phyloP scores from a whole-genome alignment of 2,113 vertebrate genomes.

The Microcebus lehilahytsara region DNA sequence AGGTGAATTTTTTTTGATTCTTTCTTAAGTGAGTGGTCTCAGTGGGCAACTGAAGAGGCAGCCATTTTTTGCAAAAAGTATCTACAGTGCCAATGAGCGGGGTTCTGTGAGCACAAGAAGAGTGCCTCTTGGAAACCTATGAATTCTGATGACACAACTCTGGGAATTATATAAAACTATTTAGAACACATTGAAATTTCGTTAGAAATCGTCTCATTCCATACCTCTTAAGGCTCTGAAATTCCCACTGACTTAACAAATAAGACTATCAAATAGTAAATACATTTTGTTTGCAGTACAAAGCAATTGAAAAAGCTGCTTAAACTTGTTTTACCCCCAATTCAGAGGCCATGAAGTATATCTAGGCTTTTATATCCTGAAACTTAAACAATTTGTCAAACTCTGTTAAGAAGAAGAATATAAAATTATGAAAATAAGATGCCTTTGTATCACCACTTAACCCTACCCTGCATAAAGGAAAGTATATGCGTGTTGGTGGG shows the following conservation, averaged over 20 bases:
- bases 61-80: not conserved
- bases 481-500: not conserved
- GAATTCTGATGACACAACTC: not conserved
- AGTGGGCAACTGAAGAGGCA: not conserved
- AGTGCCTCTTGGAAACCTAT: not conserved
- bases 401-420: no score
- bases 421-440: not conserved
- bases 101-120: not conserved
- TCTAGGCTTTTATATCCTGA: not conserved
- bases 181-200: not conserved
- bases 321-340: not conserved
- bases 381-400: no score
- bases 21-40: not conserved
- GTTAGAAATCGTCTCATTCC: not conserved
- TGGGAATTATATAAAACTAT: not conserved
- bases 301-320: not conserved
- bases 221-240: not conserved
- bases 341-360: not conserved
- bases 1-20: not conserved
- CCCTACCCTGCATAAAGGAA: not conserved
- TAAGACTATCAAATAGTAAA: not conserved
- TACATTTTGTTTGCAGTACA: not conserved
- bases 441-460: not conserved
- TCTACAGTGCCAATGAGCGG: not conserved
- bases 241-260: not conserved